Conservation (phyloP, 2,797 vertebrate genomes). For the Lagocephalus sceleratus region DNA sequence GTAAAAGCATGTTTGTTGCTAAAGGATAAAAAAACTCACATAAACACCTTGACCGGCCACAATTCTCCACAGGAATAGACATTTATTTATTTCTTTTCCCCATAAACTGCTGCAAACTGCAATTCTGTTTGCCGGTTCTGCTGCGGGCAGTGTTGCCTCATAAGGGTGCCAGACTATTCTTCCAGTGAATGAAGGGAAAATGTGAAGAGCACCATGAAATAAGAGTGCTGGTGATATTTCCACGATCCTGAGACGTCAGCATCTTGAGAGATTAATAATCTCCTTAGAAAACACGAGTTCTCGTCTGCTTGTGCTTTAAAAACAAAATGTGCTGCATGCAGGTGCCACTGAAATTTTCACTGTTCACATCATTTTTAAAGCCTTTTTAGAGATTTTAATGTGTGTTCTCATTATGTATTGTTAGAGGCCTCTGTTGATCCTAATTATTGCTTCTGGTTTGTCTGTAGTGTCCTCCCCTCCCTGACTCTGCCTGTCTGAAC, state of each 20-base stretch:
- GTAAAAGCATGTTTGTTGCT: background rate
- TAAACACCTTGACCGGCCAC: conserved; percentile 31
- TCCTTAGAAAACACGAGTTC: conserved; percentile 5
- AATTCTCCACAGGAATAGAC: conserved; percentile 18
- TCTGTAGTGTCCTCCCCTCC: too few species aligned
- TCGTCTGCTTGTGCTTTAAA: conserved; percentile 3
- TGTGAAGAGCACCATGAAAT: conserved; percentile 29
- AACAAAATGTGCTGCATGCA: conserved; percentile 19
- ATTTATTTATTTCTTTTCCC: conserved; percentile 32
- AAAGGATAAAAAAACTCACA: conserved; percentile 33
- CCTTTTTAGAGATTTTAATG: too few species aligned
- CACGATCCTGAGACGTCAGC: conserved; percentile 32
- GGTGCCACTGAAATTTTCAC: background rate
- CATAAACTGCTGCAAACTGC: conserved; percentile 30
- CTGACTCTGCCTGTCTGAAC: too few species aligned
- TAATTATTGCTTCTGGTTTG: too few species aligned
- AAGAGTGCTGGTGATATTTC: too few species aligned
- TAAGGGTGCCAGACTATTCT: conserved; percentile 42
- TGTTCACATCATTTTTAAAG: too few species aligned
- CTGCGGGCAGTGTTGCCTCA: conserved; percentile 49
- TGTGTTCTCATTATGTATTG: too few species aligned
- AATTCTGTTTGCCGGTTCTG: conserved; percentile 28
- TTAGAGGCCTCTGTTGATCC: too few species aligned
- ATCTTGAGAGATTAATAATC: conserved; percentile 19
- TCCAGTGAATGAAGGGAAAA: conserved; percentile 42